A percentile compares a stretch with the other conserved stretches of the same genome.
phyloP scores from a whole-genome alignment of 2,888 invertebrate species.

The Drosophila villosipedis region DNA sequence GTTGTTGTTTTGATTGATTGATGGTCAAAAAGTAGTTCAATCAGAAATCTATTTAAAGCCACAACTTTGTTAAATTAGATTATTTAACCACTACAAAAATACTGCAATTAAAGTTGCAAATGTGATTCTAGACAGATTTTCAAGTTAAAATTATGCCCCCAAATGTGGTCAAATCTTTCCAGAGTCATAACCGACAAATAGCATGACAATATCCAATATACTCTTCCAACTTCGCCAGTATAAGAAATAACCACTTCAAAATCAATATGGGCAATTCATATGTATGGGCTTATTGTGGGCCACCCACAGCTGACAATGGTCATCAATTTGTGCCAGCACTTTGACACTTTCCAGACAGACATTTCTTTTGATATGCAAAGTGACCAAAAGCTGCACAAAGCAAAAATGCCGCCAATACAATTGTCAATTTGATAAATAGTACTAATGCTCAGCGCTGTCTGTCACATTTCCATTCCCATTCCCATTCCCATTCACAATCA shows the following conservation, averaged over 20 bases:
- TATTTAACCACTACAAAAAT: neutral
- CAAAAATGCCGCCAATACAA: conserved; percentile 63
- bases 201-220: neutral
- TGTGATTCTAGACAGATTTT: too few species aligned
- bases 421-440: conserved; percentile 61
- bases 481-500: conserved; percentile 42
- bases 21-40: neutral
- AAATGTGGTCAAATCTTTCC: neutral
- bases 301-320: conserved; percentile 56
- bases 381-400: conserved; percentile 73
- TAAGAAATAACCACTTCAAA: neutral
- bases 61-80: neutral
- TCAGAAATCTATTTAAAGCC: neutral
- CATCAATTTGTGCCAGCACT: conserved; percentile 55
- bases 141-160: too few species aligned
- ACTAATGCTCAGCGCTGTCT: conserved; percentile 38
- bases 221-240: neutral
- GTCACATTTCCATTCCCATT: conserved; percentile 41
- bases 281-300: conserved; percentile 18
- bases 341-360: conserved; percentile 60
- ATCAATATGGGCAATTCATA: conserved; percentile 29
- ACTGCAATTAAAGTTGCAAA: neutral
- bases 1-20: neutral
- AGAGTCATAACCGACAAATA: neutral
- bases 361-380: conserved; percentile 73